Conservation (phyloP, 2,888 invertebrate species). For the Lottia gigantea region DNA sequence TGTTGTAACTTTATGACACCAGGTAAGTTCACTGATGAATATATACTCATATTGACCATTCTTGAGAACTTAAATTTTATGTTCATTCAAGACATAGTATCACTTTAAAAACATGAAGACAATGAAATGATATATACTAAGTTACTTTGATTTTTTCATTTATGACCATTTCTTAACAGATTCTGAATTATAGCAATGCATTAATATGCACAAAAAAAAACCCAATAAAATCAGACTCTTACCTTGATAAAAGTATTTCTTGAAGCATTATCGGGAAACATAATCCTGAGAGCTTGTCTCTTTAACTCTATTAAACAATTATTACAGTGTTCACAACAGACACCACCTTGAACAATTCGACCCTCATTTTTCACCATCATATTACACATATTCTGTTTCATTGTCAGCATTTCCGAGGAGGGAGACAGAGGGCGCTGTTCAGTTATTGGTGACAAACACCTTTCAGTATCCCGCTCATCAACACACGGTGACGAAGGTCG, state of each 20-base stretch:
- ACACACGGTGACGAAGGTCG: constrained; percentile 42
- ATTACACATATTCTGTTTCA: constrained; percentile 18
- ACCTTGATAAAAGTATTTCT: constrained; percentile 34
- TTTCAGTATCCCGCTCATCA: constrained; percentile 12
- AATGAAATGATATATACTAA: too few species aligned
- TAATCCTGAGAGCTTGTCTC: constrained; percentile 52
- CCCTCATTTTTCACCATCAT: constrained; percentile 23
- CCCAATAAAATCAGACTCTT: constrained; percentile 13
- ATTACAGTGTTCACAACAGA: constrained; percentile 58
- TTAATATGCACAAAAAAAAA: too few species aligned
- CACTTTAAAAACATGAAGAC: too few species aligned
- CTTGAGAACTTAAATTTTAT: too few species aligned
- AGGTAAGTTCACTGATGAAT: too few species aligned
- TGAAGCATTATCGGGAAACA: constrained; percentile 47
- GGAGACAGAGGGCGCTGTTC: constrained; percentile 25
- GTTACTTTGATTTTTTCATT: too few species aligned
- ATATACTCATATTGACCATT: too few species aligned
- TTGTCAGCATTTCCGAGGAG: constrained; percentile 25
- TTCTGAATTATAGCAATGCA: too few species aligned
- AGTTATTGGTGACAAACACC: constrained; percentile 26
- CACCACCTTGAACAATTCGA: constrained; percentile 37
- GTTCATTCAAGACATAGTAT: too few species aligned
- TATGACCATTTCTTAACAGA: too few species aligned
- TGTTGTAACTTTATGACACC: too few species aligned
- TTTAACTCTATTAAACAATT: constrained; percentile 57